Base-by-base conservation (phyloP, 2,113 vertebrate genomes). In the Gymnarchus niloticus region DNA sequence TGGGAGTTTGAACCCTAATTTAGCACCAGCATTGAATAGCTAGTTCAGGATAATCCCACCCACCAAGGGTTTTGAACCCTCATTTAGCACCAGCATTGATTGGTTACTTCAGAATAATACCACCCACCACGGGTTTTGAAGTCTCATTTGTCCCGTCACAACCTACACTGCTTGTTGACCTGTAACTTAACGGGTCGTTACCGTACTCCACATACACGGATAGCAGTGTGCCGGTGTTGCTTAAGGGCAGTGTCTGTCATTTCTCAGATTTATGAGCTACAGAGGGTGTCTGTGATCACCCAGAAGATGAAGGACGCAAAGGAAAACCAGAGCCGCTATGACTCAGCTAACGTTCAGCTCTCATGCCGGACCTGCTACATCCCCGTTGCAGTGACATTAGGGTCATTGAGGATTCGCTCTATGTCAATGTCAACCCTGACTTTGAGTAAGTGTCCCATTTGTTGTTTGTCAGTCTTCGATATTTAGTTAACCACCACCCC, bases 381-480 rank as follows among this genome's bases (percentile, higher is more conserved):
- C 5, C 46, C 88, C 0, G 96, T 96, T 87, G 95, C 84, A 94
- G 88, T 0, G 96, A 99, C 92, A 91, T 99, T 10, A 93, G 92
- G 88, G 91, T 91, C 0, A 91, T 98, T 84, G 97, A 98, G 61
- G 93, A 92, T 3, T 56, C 83, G 0, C 97, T 97, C 89, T 94
- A 95, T 0, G 91, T 98, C 86, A 98, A 96, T 1, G 9, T 97
- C 93, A 98, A 95, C 89, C 91, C 94, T 5, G 61, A 81, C 1
- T 99, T 99, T 56, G 9, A 91, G 98, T 99, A 89, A 95, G 97
- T 41, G 49, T 28, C 41, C 33, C 21, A 1, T 57, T 52, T 25
- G 23, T 33, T 33, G 9, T 76, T n/a, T 33, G 0, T 21, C 6
- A 6, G 17, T 48, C 10, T 44, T 48, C 12, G 54, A 37, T 25